These are phyloP conservation scores for Patella caerulea DNA, from an alignment of 2,888 invertebrate species.

Conservation along the genomic window DNA sequence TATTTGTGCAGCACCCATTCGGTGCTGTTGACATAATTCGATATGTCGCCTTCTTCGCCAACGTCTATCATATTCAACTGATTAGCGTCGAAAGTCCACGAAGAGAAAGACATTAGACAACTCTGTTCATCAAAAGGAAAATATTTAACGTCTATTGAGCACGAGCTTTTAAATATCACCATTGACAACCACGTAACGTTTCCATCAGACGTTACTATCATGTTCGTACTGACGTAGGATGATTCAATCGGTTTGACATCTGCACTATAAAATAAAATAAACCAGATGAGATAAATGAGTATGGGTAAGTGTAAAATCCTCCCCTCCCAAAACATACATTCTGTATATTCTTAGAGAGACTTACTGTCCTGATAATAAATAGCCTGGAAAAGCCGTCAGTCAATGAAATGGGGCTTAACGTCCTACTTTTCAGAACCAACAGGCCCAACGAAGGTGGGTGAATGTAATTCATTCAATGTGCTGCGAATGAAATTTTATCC, in stretches of 20 bases:
- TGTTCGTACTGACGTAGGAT: slow-evolving; percentile 72
- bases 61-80: slow-evolving; percentile 72
- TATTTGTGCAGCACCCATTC: slow-evolving; percentile 83
- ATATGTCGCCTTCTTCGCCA: slow-evolving; percentile 83
- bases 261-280: background rate
- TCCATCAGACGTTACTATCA: slow-evolving; percentile 74
- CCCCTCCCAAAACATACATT: too few relatives aligned
- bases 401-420: too few relatives aligned
- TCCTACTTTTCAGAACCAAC: too few relatives aligned
- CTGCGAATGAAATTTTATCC: too few relatives aligned
- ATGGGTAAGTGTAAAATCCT: too few relatives aligned
- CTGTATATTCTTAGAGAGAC: too few relatives aligned
- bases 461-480: too few relatives aligned
- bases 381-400: too few relatives aligned
- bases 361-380: too few relatives aligned
- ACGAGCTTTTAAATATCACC: slow-evolving; percentile 75
- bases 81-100: slow-evolving; percentile 75
- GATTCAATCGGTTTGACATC: background rate
- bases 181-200: slow-evolving; percentile 76
- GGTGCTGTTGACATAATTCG: slow-evolving; percentile 92
- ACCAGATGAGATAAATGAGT: too few relatives aligned
- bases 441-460: too few relatives aligned
- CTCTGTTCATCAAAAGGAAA: slow-evolving; percentile 76
- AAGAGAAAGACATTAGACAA: slow-evolving; percentile 75
- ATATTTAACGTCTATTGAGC: slow-evolving; percentile 75